Conservation (phyloP, 2,797 vertebrate species). For the Florisuga fusca region DNA sequence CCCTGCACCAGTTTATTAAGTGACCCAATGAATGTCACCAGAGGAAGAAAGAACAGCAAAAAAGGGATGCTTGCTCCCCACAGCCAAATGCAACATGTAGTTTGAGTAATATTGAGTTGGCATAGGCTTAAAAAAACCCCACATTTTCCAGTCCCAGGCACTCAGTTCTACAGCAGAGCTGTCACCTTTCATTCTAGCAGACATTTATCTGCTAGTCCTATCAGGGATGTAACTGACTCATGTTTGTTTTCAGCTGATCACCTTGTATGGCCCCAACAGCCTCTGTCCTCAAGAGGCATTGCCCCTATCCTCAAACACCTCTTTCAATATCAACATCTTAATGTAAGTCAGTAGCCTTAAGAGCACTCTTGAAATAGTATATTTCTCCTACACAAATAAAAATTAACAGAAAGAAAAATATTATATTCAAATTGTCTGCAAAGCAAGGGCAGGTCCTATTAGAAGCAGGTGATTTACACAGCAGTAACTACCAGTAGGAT, state of each 20-base stretch:
- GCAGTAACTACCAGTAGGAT: neutral
- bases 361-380: fast-evolving
- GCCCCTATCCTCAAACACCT: neutral
- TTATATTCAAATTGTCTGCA: neutral
- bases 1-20: neutral
- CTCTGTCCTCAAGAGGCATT: neutral
- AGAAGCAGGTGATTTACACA: neutral
- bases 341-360: neutral
- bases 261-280: neutral
- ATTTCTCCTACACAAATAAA: neutral
- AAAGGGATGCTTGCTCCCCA: neutral
- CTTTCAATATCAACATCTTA: neutral
- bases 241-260: neutral
- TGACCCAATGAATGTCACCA: neutral
- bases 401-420: neutral
- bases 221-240: neutral
- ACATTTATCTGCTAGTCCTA: neutral
- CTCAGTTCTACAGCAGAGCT: neutral
- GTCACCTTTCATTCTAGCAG: neutral
- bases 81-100: neutral
- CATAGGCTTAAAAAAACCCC: neutral
- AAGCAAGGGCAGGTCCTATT: neutral
- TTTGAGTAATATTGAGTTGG: neutral
- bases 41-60: neutral
- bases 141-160: neutral